These are phyloP conservation scores for Holothuria leucospilota DNA, from an alignment of 53 echinoderm and acorn worm species.

Conservation along the genomic window DNA sequence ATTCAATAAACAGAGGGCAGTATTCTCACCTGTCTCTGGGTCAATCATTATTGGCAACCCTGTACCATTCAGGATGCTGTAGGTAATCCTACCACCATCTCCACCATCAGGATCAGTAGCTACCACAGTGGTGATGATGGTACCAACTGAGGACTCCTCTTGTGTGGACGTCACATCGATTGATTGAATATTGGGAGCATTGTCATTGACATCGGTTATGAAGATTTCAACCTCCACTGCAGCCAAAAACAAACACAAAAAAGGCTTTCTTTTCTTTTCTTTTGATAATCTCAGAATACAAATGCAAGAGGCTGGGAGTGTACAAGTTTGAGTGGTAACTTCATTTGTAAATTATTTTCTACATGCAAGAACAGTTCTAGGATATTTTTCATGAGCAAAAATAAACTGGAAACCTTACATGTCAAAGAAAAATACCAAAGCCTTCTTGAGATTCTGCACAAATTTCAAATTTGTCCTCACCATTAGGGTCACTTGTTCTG, in stretches of 20 bases:
- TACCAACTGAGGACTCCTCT: slow-evolving; percentile 76
- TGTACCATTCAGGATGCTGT: slow-evolving; percentile 45
- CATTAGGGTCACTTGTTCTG: slow-evolving; percentile 76
- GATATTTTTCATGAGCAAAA: too few relatives aligned
- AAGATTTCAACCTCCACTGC: slow-evolving; percentile 79
- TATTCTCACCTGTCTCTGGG: slow-evolving; percentile 61
- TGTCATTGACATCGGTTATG: slow-evolving; percentile 90
- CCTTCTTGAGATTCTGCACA: not conserved
- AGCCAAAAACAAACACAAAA: not conserved
- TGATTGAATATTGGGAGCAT: slow-evolving; percentile 77
- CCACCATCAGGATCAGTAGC: slow-evolving; percentile 83
- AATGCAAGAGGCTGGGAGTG: not conserved
- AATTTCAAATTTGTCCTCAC: slow-evolving; percentile 50
- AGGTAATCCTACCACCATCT: slow-evolving; percentile 72
- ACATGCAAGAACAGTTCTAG: too few relatives aligned
- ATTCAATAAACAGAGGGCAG: too few relatives aligned
- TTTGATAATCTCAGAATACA: not conserved
- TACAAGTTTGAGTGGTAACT: too few relatives aligned
- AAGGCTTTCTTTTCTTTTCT: not conserved
- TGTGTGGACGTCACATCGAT: slow-evolving; percentile 58
- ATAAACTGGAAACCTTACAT: too few relatives aligned
- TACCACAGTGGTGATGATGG: slow-evolving; percentile 74
- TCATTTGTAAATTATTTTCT: too few relatives aligned
- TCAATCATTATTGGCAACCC: slow-evolving; percentile 56
- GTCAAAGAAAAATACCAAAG: too few relatives aligned